These are phyloP conservation scores for Neuroterus valhalla DNA, from an alignment of 1,140 invertebrate species.

Conservation along the genomic window DNA sequence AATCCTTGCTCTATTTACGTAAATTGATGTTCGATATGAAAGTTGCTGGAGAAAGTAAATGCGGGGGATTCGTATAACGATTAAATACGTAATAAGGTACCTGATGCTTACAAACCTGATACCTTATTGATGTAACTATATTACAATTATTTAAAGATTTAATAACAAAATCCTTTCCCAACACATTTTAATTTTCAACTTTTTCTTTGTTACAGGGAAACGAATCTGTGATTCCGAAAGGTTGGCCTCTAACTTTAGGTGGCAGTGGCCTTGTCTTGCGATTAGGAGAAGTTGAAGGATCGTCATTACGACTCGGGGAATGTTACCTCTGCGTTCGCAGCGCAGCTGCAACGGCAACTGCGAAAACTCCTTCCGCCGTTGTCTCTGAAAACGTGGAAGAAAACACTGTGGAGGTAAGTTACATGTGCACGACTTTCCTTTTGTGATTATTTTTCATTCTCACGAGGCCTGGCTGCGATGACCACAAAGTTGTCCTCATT, in stretches of 20 bases:
- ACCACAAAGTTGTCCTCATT: constrained; percentile 11
- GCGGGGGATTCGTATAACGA: neutral
- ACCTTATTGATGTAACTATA: no score
- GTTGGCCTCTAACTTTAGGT: constrained; percentile 74
- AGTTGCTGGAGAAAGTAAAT: constrained; percentile 22
- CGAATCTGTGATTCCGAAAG: constrained; percentile 70
- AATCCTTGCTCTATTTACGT: constrained; percentile 14
- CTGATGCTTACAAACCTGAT: no score
- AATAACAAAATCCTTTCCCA: no score
- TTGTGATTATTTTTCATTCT: constrained; percentile 8
- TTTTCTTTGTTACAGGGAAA: constrained; percentile 66
- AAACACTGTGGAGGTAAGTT: constrained; percentile 72
- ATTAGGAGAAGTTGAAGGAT: constrained; percentile 73
- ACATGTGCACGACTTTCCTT: constrained; percentile 44
- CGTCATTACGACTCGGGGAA: constrained; percentile 73
- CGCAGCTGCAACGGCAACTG: constrained; percentile 66
- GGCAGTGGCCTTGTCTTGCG: constrained; percentile 70
- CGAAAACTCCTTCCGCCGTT: constrained; percentile 52
- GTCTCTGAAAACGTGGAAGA: constrained; percentile 63
- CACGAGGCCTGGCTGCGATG: constrained; percentile 8
- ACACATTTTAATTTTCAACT: constrained; percentile 28
- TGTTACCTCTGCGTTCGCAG: constrained; percentile 75
- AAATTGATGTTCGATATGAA: constrained; percentile 13
- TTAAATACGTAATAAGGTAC: no score
- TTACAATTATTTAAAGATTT: no score